Evolutionary conservation across 2,113 vertebrate genomes (phyloP).

Genomic region (Turdus rufiventris): DNA sequence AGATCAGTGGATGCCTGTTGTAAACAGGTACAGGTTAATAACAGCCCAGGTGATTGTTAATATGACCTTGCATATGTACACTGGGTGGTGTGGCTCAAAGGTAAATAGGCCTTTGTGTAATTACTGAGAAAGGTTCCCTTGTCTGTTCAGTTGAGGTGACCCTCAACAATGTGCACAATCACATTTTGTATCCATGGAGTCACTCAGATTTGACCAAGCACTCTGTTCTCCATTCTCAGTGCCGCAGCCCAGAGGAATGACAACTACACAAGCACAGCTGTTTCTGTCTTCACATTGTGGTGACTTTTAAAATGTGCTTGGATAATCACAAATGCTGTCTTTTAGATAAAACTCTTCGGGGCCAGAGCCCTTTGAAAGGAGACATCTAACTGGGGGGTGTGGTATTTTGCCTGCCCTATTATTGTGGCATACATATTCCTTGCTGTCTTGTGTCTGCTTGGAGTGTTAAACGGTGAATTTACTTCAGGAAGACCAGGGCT

Average conservation of each 20-base stretch:
- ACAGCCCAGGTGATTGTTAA: background rate
- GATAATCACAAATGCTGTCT: background rate
- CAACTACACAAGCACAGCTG: background rate
- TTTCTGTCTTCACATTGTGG: background rate
- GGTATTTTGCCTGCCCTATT: background rate
- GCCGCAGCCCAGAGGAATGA: background rate
- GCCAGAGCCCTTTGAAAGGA: background rate
- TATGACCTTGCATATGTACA: background rate
- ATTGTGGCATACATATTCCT: background rate
- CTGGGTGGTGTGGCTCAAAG: background rate
- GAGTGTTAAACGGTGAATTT: background rate
- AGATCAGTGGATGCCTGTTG: fast-evolving
- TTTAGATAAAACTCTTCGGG: background rate
- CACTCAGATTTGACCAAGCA: background rate
- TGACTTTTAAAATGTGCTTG: background rate
- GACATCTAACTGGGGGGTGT: background rate
- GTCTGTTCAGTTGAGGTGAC: background rate
- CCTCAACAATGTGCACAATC: background rate
- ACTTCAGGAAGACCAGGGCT: background rate
- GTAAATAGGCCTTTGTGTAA: background rate
- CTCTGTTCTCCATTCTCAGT: background rate
- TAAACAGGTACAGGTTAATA: background rate
- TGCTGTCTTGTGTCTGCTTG: background rate
- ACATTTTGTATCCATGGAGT: background rate
- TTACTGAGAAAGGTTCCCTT: background rate